phyloP scores from a whole-genome alignment of 53 echinoderm and acorn worm genomes.

The Echinometra lucunter region DNA sequence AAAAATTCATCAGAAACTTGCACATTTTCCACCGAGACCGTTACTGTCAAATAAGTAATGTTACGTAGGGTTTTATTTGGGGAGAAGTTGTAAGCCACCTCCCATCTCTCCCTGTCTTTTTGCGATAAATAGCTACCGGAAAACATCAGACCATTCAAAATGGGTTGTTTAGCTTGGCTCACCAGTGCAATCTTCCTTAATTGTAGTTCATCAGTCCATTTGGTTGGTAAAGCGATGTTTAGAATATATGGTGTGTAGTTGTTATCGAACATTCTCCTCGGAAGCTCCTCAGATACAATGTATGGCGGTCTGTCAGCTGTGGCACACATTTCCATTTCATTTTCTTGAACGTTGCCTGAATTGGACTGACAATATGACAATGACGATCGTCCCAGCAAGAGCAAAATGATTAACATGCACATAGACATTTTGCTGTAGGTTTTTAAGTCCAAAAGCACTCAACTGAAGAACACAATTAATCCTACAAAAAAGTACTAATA shows the following conservation, averaged over 20 bases:
- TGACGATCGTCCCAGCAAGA: neutral
- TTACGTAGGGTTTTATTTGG: neutral
- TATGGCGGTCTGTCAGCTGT: neutral
- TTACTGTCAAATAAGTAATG: neutral
- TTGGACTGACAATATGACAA: neutral
- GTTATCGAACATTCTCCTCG: neutral
- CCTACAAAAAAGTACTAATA: too few species aligned
- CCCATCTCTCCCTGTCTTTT: neutral
- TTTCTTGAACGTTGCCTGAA: neutral
- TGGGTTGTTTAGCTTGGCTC: neutral
- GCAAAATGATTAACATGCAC: neutral
- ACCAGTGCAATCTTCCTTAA: neutral
- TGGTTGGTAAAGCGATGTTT: neutral
- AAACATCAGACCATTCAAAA: neutral
- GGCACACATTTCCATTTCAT: neutral
- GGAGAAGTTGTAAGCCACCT: neutral
- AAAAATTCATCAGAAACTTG: neutral
- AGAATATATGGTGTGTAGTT: neutral
- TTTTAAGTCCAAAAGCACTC: neutral
- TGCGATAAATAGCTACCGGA: neutral
- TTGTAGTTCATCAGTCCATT: neutral
- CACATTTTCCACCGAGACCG: neutral
- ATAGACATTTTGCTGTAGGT: neutral
- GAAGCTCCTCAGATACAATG: neutral
- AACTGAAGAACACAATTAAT: too few species aligned